Evolutionary conservation across 2,797 vertebrate genomes (phyloP).

Genomic region (Spea hammondii): DNA sequence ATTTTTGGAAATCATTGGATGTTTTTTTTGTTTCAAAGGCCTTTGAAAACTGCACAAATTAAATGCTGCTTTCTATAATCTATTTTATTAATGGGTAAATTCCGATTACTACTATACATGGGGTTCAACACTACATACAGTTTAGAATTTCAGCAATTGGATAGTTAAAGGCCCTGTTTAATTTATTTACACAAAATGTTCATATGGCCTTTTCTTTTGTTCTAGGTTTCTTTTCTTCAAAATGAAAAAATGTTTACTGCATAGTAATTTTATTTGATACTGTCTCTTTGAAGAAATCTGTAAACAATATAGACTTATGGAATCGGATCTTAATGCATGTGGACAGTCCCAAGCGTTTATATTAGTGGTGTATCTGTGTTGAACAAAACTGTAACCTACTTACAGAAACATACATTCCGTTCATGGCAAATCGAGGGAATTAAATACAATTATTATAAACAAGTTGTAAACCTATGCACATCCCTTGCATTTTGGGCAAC

Average conservation of each 20-base stretch:
- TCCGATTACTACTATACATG: constrained; percentile 72
- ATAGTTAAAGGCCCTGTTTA: constrained; percentile 73
- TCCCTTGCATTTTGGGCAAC: constrained; percentile 88
- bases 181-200: constrained; percentile 79
- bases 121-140: constrained; percentile 78
- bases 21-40: constrained; percentile 78
- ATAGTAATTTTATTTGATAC: constrained; percentile 81
- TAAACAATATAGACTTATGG: constrained; percentile 89
- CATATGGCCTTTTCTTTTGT: constrained; percentile 68
- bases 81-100: constrained; percentile 82
- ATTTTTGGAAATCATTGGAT: constrained; percentile 77
- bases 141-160: constrained; percentile 76
- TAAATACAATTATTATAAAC: constrained; percentile 75
- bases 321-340: constrained; percentile 97
- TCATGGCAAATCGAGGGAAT: constrained; percentile 80
- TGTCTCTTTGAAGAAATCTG: constrained; percentile 95
- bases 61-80: constrained; percentile 84
- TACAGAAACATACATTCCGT: constrained; percentile 85
- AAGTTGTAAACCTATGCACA: constrained; percentile 90
- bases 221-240: constrained; percentile 62
- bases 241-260: constrained; percentile 64
- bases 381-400: constrained; percentile 80
- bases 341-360: constrained; percentile 93
- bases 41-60: constrained; percentile 83
- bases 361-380: constrained; percentile 87